Conservation (phyloP, 92 coral and sea anemone genomes). For the Epizoanthus stellaris region DNA sequence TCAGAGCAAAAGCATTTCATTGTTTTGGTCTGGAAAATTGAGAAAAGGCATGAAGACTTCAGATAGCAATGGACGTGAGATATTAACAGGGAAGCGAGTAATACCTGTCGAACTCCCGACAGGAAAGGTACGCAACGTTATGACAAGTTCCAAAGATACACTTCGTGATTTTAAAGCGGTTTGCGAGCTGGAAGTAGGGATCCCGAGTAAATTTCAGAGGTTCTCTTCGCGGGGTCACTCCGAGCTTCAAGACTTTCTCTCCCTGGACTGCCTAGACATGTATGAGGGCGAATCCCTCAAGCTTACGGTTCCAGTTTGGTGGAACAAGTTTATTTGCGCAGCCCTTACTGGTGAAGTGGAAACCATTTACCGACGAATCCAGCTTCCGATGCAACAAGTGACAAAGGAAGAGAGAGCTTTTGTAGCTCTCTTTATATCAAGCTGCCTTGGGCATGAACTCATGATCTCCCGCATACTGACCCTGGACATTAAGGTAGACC, state of each 20-base stretch:
- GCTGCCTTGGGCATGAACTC: slow-evolving; percentile 68
- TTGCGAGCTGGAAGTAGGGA: slow-evolving; percentile 76
- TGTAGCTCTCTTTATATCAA: slow-evolving; percentile 78
- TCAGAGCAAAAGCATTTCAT: background rate
- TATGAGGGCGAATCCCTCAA: slow-evolving; percentile 33
- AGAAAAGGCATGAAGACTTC: slow-evolving; percentile 15
- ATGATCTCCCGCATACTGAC: slow-evolving; percentile 52
- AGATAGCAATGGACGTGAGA: background rate
- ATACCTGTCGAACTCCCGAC: slow-evolving; percentile 66
- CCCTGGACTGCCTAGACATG: slow-evolving; percentile 17
- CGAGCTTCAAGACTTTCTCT: slow-evolving; percentile 66
- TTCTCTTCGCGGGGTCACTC: slow-evolving; percentile 54
- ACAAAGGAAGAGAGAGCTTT: slow-evolving; percentile 75
- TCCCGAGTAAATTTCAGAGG: slow-evolving; percentile 70
- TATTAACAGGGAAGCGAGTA: background rate
- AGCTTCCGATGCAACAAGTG: slow-evolving; percentile 87
- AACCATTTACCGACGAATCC: slow-evolving; percentile 76
- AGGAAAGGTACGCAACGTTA: slow-evolving; percentile 54
- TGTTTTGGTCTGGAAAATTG: background rate
- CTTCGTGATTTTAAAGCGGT: slow-evolving; percentile 65
- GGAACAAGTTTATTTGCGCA: slow-evolving; percentile 79
- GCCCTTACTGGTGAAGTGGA: slow-evolving; percentile 77
- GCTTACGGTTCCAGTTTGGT: slow-evolving; percentile 85
- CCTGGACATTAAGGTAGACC: slow-evolving; percentile 48
- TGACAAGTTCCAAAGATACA: slow-evolving; percentile 44